Evolutionary conservation across 2,888 invertebrate species (phyloP), one percentile per base, ranked within the genome.

Genomic region (Leptopilina syphax): DNA sequence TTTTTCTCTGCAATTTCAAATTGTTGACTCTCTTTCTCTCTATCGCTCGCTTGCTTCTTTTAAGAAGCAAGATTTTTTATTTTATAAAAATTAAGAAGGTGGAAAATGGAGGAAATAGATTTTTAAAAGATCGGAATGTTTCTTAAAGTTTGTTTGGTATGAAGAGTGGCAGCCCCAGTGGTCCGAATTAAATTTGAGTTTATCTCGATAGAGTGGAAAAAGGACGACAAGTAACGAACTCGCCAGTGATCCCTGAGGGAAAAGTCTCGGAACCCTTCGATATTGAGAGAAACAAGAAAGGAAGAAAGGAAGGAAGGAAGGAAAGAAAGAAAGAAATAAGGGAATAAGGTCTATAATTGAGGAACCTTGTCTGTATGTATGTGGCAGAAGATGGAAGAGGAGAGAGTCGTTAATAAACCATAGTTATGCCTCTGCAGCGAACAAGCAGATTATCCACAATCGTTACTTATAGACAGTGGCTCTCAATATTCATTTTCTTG

Each of bases 391-490:
- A 80, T 70, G 81, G 77, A 77, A 76, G 70, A 76, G 80, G 79
- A 82, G 82, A 81, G 83, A 84, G 84, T 86, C 87, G 87, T 89
- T 89, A 87, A 89, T 89, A 89, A 89, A 88, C 87, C 88, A 87
- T 88, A 85, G 86, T 84, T 85, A 85, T 86, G 85, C 86, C 86
- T 85, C 83, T 84, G 81, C 79, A 85, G 85, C 81, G 77, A 81
- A 84, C 87, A 85, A 83, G 85, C 88, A 84, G 89, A 89, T 89
- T 89, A 89, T 89, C 88, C 88, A 88, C 87, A 88, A 86, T 88
- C 87, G 84, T 88, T 88, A 87, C 87, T 87, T 34, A 34, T 84
- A 87, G 83, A 78, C 88, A 87, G 87, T 44, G 87, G 84, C 83
- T 87, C 88, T 89, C 88, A 86, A 73, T 60, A 57, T 73, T 73